Base-by-base conservation (phyloP, 2,797 vertebrate species). In the Mus spretus region DNA sequence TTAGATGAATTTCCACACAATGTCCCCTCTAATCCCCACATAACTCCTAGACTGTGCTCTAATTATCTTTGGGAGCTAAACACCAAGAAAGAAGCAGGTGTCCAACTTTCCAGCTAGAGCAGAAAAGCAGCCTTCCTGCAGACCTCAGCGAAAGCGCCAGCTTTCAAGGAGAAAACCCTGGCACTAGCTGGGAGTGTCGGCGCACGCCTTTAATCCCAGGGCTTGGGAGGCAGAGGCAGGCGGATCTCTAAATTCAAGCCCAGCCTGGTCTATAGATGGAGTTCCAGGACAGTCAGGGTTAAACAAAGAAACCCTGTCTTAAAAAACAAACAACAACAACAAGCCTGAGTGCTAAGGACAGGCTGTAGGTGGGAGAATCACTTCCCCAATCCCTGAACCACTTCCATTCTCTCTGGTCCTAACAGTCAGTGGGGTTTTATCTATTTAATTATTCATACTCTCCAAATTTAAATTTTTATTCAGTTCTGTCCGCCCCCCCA, bases 381-480 rank as follows among this genome's bases (percentile, higher is more conserved):
- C 26, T 44, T 31, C 75, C 53, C 87, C 22, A 26, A 3, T 61
- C 59, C 74, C 82, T 34, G 92, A 89, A 72, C 50, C 87, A 65
- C 40, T 61, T 90, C 17, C 0, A 59, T 72, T 93, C 79, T 92
- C 40, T 91, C 83, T 59, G 34, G 37, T 57, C 34, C 67, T 40
- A 19, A 75, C 40, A 19, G 79, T 50, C 34, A 70, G 47, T n/a
- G 44, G 74, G 83, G 22, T 77, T 82, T 94, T 53, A 87, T 72
- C 70, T 72, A 72, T 37, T n/a, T n/a, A 37, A 94, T 63, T 61
- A 95, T 17, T 96, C 57, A 74, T 28, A 67, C 17, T 81, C 77
- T 70, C 57, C 90, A 95, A 88, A 90, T 47, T 63, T 11, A 95
- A 61, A 40, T 55, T 9, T 94, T 92, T 93, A 93, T 92, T 37